phyloP scores from a whole-genome alignment of 2,797 vertebrate species.

The Capromys pilorides region DNA sequence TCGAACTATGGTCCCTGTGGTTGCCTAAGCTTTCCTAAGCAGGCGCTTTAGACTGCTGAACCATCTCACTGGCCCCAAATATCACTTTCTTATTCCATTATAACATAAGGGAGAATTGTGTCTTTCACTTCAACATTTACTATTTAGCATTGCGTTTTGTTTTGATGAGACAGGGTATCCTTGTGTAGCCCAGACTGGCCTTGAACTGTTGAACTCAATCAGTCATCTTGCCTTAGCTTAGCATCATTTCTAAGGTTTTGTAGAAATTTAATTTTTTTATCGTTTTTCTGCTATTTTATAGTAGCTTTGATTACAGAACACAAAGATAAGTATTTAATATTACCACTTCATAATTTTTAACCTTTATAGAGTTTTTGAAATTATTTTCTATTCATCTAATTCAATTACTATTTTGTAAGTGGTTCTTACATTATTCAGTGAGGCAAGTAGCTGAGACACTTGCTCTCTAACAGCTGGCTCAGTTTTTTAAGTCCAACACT shows the following conservation, averaged over 20 bases:
- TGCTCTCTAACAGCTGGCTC: background rate
- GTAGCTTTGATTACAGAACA: too few relatives aligned
- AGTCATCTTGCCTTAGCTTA: background rate
- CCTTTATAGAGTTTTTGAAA: background rate
- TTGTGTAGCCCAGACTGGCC: background rate
- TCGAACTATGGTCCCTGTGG: too few relatives aligned
- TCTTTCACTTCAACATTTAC: background rate
- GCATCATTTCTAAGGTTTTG: too few relatives aligned
- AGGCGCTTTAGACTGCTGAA: too few relatives aligned
- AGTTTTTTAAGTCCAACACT: background rate
- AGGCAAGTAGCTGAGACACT: background rate
- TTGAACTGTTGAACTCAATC: too few relatives aligned
- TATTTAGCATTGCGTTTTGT: background rate
- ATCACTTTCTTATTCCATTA: background rate
- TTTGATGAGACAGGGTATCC: background rate
- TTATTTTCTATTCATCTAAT: constrained; percentile 29
- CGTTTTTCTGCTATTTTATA: too few relatives aligned
- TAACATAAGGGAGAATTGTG: background rate
- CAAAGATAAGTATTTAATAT: too few relatives aligned
- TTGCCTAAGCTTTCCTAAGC: too few relatives aligned
- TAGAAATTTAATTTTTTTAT: too few relatives aligned
- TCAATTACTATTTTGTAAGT: background rate
- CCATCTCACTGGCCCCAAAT: too few relatives aligned
- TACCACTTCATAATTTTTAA: background rate
- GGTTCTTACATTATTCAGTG: background rate